Evolutionary conservation across 2,888 invertebrate genomes (phyloP), one percentile per base, ranked within the genome.

Genomic region (Eledona agricola): DNA sequence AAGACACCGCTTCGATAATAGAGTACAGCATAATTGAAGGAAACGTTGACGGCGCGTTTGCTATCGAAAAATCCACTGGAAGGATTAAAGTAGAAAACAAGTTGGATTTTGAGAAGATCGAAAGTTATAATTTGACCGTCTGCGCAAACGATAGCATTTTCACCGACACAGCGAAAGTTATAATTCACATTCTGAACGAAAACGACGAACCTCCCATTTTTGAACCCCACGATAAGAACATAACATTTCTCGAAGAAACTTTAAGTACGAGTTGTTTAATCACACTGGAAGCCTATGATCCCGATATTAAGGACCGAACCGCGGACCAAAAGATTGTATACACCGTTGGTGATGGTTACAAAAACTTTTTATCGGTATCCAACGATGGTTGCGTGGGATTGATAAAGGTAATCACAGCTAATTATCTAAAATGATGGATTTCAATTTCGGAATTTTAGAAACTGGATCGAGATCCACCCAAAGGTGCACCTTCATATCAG

Each of bases 141-240:
- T 81, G 87, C 55, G 93, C 93, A 0, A 89, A 88, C 57, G 93
- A 94, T 72, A 94, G 94, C 1, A 81, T 87, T 35, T 91, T 84
- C 72, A 87, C 90, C 59, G 93, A 93, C 68, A 86, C 85, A 46
- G 89, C 94, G 0, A 85, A 83, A 62, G 95, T 96, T 0, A 83
- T 86, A 35, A 93, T 96, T 34, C 86, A 87, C 62, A 89, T 96
- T 40, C 88, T 86, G 62, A 91, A 97, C 73, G 88, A 95, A 29
- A 97, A 97, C 71, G 97, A 97, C 72, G 94, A 96, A 74, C 87
- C 88, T 0, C 97, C 97, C 0, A 83, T 87, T 1, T 96, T 97
- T 69, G 74, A 79, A 13, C 75, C 83, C 32, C 86, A 85, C 37
- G 81, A 86, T 35, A 87, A 87, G 65, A 86, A 85, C 40, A 87